Conservation (phyloP, 1,140 invertebrate species). For the Goniozus legneri region DNA sequence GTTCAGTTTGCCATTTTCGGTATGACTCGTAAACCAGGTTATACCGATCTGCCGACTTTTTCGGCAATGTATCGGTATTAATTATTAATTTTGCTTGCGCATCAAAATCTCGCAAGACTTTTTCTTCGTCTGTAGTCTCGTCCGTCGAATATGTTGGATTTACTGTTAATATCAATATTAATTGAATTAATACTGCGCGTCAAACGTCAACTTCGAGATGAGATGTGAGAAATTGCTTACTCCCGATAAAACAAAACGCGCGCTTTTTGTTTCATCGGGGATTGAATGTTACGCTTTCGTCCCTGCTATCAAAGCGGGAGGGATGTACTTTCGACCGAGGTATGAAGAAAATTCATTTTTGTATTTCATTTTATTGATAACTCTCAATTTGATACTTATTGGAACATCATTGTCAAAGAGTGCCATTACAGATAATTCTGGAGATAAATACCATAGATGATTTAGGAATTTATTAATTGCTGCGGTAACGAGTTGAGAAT, state of each 20-base stretch:
- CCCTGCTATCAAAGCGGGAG: constrained; percentile 1
- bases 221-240: background rate
- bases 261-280: background rate
- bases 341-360: constrained; percentile 1
- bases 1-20: background rate
- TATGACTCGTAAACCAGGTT: constrained; percentile 1
- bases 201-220: background rate
- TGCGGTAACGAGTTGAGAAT: constrained; percentile 20
- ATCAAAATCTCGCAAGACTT: background rate
- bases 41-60: constrained; percentile 1
- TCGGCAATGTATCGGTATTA: background rate
- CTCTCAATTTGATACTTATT: constrained; percentile 22
- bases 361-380: constrained; percentile 8
- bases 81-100: background rate
- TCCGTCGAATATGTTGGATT: background rate
- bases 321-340: constrained; percentile 1
- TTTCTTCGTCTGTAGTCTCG: constrained; percentile 1
- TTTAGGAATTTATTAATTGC: constrained; percentile 27
- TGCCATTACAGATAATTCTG: constrained; percentile 27
- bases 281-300: background rate
- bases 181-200: background rate
- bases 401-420: constrained; percentile 35
- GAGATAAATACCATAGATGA: constrained; percentile 38
- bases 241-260: background rate
- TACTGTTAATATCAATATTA: background rate